phyloP scores from a whole-genome alignment of 35 echinoderm and acorn worm genomes.

The Lytechinus pictus region DNA sequence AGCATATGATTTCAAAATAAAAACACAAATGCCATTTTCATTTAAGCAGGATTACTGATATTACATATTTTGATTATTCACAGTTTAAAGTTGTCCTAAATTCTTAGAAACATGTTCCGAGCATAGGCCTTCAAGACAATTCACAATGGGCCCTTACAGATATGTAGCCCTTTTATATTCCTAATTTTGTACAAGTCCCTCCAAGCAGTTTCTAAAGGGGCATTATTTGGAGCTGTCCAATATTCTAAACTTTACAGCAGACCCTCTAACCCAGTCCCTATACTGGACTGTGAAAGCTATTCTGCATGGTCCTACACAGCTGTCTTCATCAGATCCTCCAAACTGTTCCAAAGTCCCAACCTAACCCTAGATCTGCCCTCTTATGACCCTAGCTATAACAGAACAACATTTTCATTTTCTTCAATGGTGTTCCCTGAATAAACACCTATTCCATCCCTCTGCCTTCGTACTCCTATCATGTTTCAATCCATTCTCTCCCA shows the following conservation, averaged over 20 bases:
- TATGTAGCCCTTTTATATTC: no score
- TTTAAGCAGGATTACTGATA: not conserved
- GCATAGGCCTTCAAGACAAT: no score
- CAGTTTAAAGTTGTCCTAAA: not conserved
- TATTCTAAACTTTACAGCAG: no score
- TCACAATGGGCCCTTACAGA: no score
- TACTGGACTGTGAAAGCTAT: no score
- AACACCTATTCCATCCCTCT: slow-evolving; percentile 32
- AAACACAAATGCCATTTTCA: not conserved
- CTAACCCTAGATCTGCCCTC: not conserved
- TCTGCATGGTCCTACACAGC: not conserved
- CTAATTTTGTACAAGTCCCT: no score
- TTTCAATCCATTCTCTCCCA: slow-evolving; percentile 16
- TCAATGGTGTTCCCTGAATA: not conserved
- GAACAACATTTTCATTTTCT: slow-evolving; percentile 37
- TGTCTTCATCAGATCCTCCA: not conserved
- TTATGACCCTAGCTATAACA: not conserved
- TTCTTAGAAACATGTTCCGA: not conserved
- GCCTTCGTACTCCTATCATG: slow-evolving; percentile 3
- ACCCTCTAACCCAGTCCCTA: no score
- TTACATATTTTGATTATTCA: not conserved
- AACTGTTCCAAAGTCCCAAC: not conserved
- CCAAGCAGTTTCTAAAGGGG: no score
- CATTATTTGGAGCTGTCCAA: no score
- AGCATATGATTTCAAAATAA: not conserved